These are phyloP conservation scores for Hipparchia sbordonii DNA, from an alignment of 2,888 invertebrate species.

Conservation along the genomic window DNA sequence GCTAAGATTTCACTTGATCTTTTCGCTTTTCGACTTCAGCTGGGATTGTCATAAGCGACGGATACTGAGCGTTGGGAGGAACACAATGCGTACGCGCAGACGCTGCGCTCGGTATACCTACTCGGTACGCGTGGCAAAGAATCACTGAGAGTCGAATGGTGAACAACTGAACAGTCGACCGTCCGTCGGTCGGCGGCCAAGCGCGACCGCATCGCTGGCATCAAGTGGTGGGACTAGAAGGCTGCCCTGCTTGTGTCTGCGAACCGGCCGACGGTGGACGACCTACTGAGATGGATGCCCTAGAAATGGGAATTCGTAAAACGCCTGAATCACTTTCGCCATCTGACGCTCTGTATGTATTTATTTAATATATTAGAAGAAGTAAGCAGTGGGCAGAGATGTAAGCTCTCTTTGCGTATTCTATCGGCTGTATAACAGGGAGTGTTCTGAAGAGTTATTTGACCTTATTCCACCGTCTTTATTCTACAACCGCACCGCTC, in stretches of 20 bases:
- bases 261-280: slow-evolving; percentile 39
- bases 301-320: slow-evolving; percentile 60
- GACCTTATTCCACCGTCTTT: too few relatives aligned
- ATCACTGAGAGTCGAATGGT: slow-evolving; percentile 27
- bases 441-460: too few relatives aligned
- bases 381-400: too few relatives aligned
- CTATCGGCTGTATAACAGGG: too few relatives aligned
- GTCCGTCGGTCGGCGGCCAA: slow-evolving; percentile 32
- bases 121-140: slow-evolving; percentile 42
- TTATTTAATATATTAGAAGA: too few relatives aligned
- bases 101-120: slow-evolving; percentile 15
- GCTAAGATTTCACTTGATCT: slow-evolving; percentile 22
- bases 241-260: slow-evolving; percentile 3
- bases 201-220: slow-evolving; percentile 38
- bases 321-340: slow-evolving; percentile 67
- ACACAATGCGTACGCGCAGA: slow-evolving; percentile 33
- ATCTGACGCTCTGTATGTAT: slow-evolving; percentile 29
- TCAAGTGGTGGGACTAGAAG: slow-evolving; percentile 32
- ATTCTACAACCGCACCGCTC: too few relatives aligned
- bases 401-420: too few relatives aligned
- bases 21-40: slow-evolving; percentile 21
- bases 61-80: slow-evolving; percentile 8
- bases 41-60: slow-evolving; percentile 7
- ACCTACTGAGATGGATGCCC: slow-evolving; percentile 55
- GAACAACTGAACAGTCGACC: slow-evolving; percentile 13